Conservation (phyloP, 2,888 invertebrate species). For the Andricus quercusramuli region DNA sequence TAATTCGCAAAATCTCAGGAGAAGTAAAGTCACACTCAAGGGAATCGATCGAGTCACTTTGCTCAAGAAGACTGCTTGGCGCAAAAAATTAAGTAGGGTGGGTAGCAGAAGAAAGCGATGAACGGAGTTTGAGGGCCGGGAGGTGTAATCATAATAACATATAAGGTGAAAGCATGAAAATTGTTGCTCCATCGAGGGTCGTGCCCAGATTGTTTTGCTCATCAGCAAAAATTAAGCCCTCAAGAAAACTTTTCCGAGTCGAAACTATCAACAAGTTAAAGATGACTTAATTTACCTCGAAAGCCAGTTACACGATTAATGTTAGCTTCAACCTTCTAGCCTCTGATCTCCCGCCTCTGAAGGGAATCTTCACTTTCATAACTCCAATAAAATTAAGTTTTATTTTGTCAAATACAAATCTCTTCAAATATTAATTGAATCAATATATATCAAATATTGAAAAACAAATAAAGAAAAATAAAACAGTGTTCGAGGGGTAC, state of each 20-base stretch:
- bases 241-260: slow-evolving; percentile 7
- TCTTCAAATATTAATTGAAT: no score
- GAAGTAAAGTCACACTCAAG: slow-evolving; percentile 1
- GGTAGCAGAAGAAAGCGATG: slow-evolving; percentile 5
- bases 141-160: slow-evolving; percentile 32
- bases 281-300: slow-evolving; percentile 15
- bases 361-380: neutral
- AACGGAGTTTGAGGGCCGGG: slow-evolving; percentile 9
- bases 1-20: slow-evolving; percentile 19
- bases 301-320: neutral
- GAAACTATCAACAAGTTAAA: slow-evolving; percentile 36
- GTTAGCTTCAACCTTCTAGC: no score
- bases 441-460: no score
- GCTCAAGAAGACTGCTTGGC: neutral
- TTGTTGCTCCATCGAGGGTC: slow-evolving; percentile 46
- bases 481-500: no score
- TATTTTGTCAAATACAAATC: neutral
- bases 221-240: slow-evolving; percentile 13
- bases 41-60: slow-evolving; percentile 30
- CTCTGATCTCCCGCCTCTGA: neutral
- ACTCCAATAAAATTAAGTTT: neutral
- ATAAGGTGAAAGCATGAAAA: slow-evolving; percentile 40
- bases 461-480: no score
- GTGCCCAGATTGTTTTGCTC: slow-evolving; percentile 47
- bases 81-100: neutral